Evolutionary conservation across 1,140 invertebrate genomes (phyloP).

Genomic region (Aradophagus sp.): DNA sequence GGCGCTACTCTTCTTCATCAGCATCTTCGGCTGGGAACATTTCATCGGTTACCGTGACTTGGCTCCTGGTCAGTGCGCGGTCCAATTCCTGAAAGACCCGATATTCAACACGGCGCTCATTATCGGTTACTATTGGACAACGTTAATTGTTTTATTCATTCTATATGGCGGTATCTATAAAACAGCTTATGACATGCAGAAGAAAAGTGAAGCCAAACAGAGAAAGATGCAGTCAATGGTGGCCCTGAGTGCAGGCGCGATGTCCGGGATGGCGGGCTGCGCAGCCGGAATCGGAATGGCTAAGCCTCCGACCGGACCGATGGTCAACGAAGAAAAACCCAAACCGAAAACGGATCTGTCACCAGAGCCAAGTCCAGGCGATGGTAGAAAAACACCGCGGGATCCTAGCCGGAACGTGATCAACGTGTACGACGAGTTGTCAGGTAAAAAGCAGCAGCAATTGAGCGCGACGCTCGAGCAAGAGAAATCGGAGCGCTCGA

Average conservation of each 20-base stretch:
- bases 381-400: too few species aligned
- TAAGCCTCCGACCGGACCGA: slow-evolving; percentile 83
- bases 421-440: slow-evolving; percentile 67
- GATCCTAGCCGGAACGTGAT: slow-evolving; percentile 81
- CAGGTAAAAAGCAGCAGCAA: slow-evolving; percentile 48
- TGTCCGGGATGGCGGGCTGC: slow-evolving; percentile 91
- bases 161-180: slow-evolving; percentile 98
- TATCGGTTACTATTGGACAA: slow-evolving; percentile 98
- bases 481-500: slow-evolving; percentile 91
- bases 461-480: slow-evolving; percentile 50
- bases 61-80: slow-evolving; percentile 91
- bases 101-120: slow-evolving; percentile 98
- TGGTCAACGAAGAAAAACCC: slow-evolving; percentile 83
- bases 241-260: slow-evolving; percentile 88
- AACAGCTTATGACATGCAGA: slow-evolving; percentile 98
- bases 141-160: slow-evolving; percentile 92
- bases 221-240: slow-evolving; percentile 96
- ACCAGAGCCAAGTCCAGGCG: too few species aligned
- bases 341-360: slow-evolving; percentile 63
- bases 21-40: slow-evolving; percentile 99
- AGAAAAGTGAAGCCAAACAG: slow-evolving; percentile 96
- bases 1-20: slow-evolving; percentile 96
- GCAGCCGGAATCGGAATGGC: slow-evolving; percentile 89
- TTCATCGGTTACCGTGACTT: slow-evolving; percentile 94
- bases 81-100: slow-evolving; percentile 98